These are phyloP conservation scores for Arrhamphus sclerolepis DNA, from an alignment of 2,797 vertebrate genomes.

Conservation along the genomic window DNA sequence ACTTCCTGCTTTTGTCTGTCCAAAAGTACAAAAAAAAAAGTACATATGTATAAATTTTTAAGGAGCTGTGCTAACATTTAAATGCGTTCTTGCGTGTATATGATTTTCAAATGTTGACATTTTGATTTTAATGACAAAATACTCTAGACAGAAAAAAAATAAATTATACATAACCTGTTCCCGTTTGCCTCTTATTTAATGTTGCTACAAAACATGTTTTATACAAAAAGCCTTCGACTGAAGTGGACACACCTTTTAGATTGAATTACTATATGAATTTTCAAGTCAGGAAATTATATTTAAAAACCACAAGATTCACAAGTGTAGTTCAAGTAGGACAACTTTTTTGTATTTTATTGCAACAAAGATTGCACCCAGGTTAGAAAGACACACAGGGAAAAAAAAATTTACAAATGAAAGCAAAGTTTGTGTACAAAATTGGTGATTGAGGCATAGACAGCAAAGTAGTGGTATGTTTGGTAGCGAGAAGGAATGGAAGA, in stretches of 20 bases:
- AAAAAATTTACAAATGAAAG: slow-evolving; percentile 78
- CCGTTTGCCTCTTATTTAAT: slow-evolving; percentile 4
- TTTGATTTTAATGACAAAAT: slow-evolving; percentile 88
- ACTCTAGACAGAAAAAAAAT: slow-evolving; percentile 85
- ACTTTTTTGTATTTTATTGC: slow-evolving; percentile 81
- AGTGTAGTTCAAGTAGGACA: slow-evolving; percentile 79
- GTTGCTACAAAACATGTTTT: not conserved
- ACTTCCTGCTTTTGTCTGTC: slow-evolving; percentile 86
- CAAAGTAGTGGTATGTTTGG: slow-evolving; percentile 80
- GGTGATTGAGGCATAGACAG: slow-evolving; percentile 62
- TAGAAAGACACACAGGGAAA: slow-evolving; percentile 57
- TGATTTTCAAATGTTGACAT: slow-evolving; percentile 97
- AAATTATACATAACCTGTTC: slow-evolving; percentile 77
- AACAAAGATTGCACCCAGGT: slow-evolving; percentile 81
- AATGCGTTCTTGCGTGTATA: slow-evolving; percentile 92
- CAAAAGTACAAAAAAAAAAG: slow-evolving; percentile 81
- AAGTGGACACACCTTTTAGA: not conserved
- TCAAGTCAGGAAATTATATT: not conserved
- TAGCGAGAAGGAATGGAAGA: slow-evolving; percentile 33
- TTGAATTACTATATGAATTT: not conserved
- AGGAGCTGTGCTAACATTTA: slow-evolving; percentile 92
- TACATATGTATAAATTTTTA: slow-evolving; percentile 97
- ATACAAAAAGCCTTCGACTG: no score
- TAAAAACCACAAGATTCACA: slow-evolving; percentile 12
- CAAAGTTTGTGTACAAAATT: slow-evolving; percentile 73